phyloP scores from a whole-genome alignment of 1,140 invertebrate genomes.

The Cydia fagiglandana region DNA sequence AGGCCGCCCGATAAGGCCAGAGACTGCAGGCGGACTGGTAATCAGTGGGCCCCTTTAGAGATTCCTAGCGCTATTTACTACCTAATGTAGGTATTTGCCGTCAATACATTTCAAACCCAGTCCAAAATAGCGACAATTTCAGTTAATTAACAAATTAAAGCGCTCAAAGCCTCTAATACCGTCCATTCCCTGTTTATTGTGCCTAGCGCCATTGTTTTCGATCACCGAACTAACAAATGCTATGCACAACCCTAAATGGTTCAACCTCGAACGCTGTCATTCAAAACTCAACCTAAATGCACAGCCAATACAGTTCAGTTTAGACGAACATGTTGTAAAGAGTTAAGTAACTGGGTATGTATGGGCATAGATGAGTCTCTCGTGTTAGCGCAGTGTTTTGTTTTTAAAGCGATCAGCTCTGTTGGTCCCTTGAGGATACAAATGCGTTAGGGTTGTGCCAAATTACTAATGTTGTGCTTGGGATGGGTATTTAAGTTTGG shows the following conservation, averaged over 20 bases:
- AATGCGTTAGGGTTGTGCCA: not conserved
- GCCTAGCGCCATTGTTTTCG: constrained; percentile 1
- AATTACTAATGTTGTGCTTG: not conserved
- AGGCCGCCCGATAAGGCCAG: no score
- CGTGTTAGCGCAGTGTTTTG: not conserved
- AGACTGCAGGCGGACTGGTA: no score
- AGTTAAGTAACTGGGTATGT: not conserved
- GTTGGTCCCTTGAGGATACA: not conserved
- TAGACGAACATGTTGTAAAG: not conserved
- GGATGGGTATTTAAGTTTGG: not conserved
- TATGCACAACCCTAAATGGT: constrained; percentile 1
- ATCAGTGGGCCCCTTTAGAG: no score
- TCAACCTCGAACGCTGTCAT: not conserved
- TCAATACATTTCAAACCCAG: not conserved
- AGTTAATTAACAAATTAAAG: constrained; percentile 2
- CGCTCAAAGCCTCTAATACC: not conserved
- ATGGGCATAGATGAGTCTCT: not conserved
- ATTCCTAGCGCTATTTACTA: no score
- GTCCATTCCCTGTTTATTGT: constrained; percentile 17
- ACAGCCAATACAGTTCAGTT: not conserved
- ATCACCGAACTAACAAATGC: constrained; percentile 20
- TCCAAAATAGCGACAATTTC: not conserved
- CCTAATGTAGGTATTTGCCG: not conserved
- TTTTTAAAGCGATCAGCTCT: constrained; percentile 10
- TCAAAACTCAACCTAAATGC: not conserved